Evolutionary conservation across 2,888 invertebrate genomes (phyloP), one percentile per base, ranked within the genome.

Genomic region (Heliconius hortense): DNA sequence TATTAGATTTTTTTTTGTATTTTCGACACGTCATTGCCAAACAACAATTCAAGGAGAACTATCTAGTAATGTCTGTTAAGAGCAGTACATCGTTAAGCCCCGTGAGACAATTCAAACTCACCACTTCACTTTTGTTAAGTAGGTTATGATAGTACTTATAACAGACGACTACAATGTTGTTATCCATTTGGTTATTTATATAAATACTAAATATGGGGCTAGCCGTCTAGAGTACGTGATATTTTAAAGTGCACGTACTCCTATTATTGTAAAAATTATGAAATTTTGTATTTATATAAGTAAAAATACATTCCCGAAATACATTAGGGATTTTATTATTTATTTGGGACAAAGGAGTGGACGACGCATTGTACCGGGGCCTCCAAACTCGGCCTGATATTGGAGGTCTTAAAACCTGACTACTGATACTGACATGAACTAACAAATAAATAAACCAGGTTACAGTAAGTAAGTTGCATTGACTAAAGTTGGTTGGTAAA

Each of bases 31-130:
- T 26, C 39, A 66, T 66, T 26, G 66, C 3, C 66, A 66, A 66
- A 66, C 66, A 39, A 43, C 39, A 15, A 7, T 13, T 66, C 7
- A 43, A 66, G 7, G 43, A 24, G 66, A 43, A 66, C 39, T 66
- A 66, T 66, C 66, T 66, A 18, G 66, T 39, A 26, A 26, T 28
- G 5, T 15, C 2, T 8, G 24, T 43, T 5, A 66, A 66, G 35
- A 66, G 39, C 66, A 39, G 24, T 39, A 39, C 24, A 5, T 66
- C 24, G 66, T 39, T 66, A 43, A 66, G 66, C 66, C 43, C 66
- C 66, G 66, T 66, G 66, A 24, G 66, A 66, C 35, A 66, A 66
- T 43, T 43, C 39, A 24, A 66, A 66, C 18, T 18, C 15, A 26
- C 24, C 64, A 66, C 66, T 66, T 24, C 24, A 66, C 66, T 21